phyloP scores from a whole-genome alignment of 2,888 invertebrate species.

The Anagyrus pseudococci region DNA sequence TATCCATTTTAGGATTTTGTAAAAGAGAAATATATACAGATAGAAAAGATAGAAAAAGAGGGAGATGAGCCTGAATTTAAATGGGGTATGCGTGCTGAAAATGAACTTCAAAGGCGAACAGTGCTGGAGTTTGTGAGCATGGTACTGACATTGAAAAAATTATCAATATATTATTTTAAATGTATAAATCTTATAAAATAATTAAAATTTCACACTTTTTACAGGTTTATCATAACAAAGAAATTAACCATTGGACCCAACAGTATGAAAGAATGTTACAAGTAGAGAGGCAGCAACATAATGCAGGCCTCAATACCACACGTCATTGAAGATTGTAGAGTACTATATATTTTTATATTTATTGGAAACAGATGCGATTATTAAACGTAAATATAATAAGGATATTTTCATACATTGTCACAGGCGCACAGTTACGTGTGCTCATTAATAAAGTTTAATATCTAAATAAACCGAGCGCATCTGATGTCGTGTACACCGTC shows the following conservation, averaged over 20 bases:
- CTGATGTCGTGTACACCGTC: no score
- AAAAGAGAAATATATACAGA: constrained; percentile 49
- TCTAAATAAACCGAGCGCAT: no score
- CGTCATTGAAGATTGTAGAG: no score
- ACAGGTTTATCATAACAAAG: constrained; percentile 46
- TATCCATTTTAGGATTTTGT: constrained; percentile 57
- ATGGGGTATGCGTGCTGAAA: constrained; percentile 66
- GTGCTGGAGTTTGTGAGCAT: constrained; percentile 65
- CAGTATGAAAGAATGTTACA: constrained; percentile 32
- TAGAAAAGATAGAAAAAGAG: constrained; percentile 56
- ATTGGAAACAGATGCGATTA: no score
- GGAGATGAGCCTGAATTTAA: constrained; percentile 60
- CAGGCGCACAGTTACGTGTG: no score
- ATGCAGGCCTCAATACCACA: no score
- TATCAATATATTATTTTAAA: not conserved
- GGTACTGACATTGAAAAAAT: constrained; percentile 54
- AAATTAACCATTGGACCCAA: constrained; percentile 45
- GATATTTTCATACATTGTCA: no score
- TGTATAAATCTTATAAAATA: not conserved
- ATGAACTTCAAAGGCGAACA: constrained; percentile 63
- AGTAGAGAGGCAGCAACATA: not conserved
- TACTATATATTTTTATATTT: no score
- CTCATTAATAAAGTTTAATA: no score
- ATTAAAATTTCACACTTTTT: constrained; percentile 20
- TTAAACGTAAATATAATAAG: no score